A percentile compares a stretch with the other conserved stretches of the same genome.
Conservation (phyloP, 2,888 invertebrate species). For the Callimorpha dominula region DNA sequence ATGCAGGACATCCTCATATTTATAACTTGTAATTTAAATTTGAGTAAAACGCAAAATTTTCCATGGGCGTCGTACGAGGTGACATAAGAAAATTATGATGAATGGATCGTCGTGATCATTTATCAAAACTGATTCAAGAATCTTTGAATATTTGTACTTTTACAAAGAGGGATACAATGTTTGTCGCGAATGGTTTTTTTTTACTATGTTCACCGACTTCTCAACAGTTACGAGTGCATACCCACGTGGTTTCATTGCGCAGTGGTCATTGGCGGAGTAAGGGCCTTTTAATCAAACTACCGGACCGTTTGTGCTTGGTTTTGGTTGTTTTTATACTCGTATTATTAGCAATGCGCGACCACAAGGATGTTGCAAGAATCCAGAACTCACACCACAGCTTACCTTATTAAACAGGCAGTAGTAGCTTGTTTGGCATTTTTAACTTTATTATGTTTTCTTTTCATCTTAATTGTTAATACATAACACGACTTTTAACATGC, state of each 20-base stretch:
- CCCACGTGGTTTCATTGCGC: too few species aligned
- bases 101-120: constrained; percentile 13
- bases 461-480: too few species aligned
- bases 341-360: neutral
- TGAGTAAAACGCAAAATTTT: constrained; percentile 12
- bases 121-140: constrained; percentile 1
- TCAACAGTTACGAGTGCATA: neutral
- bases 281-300: too few species aligned
- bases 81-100: constrained; percentile 16
- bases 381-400: neutral
- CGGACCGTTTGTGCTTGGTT: too few species aligned
- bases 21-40: constrained; percentile 12
- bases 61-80: constrained; percentile 5
- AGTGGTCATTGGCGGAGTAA: too few species aligned
- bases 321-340: too few species aligned
- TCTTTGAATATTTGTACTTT: neutral
- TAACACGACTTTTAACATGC: too few species aligned
- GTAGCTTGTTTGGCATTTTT: neutral
- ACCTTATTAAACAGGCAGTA: neutral
- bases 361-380: neutral
- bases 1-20: neutral
- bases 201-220: neutral
- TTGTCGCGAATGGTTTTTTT: neutral
- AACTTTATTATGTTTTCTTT: neutral
- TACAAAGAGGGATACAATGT: neutral